Conservation (phyloP, 2,888 invertebrate genomes). For the Leucoptera coffeella region DNA sequence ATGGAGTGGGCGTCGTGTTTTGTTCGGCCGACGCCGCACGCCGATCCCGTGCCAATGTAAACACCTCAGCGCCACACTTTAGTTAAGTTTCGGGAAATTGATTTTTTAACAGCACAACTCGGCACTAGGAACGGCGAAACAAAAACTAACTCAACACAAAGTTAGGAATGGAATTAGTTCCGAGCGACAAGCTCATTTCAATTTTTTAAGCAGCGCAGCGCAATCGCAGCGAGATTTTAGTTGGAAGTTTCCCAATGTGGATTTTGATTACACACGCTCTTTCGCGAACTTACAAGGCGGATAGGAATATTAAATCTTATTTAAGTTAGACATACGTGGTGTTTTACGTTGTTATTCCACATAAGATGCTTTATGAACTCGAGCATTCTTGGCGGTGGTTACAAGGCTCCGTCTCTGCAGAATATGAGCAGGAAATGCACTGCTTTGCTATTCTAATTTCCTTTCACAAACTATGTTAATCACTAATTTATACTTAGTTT, state of each 20-base stretch:
- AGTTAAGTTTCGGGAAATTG: conserved; percentile 33
- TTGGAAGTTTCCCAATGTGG: conserved; percentile 39
- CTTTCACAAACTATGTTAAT: no score
- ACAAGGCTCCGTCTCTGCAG: no score
- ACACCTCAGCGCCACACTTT: conserved; percentile 35
- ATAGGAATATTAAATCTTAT: conserved; percentile 53
- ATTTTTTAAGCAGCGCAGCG: conserved; percentile 35
- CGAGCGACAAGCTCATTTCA: conserved; percentile 49
- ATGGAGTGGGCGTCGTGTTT: conserved; percentile 13
- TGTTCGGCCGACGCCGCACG: conserved; percentile 25
- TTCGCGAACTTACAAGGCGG: conserved; percentile 40
- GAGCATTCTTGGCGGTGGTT: no score
- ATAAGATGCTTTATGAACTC: conserved; percentile 44
- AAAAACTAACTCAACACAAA: conserved; percentile 40
- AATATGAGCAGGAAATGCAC: no score
- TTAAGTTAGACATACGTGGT: conserved; percentile 47
- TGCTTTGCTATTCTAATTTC: no score
- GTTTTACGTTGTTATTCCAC: conserved; percentile 46
- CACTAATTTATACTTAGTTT: no score
- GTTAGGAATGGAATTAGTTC: conserved; percentile 49
- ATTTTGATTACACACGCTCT: conserved; percentile 53
- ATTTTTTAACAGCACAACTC: conserved; percentile 42
- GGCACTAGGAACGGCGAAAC: conserved; percentile 26
- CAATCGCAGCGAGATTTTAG: conserved; percentile 38
- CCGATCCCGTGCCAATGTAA: conserved; percentile 19